Base-by-base conservation (phyloP, 2,113 vertebrate genomes). In the Podiceps cristatus region DNA sequence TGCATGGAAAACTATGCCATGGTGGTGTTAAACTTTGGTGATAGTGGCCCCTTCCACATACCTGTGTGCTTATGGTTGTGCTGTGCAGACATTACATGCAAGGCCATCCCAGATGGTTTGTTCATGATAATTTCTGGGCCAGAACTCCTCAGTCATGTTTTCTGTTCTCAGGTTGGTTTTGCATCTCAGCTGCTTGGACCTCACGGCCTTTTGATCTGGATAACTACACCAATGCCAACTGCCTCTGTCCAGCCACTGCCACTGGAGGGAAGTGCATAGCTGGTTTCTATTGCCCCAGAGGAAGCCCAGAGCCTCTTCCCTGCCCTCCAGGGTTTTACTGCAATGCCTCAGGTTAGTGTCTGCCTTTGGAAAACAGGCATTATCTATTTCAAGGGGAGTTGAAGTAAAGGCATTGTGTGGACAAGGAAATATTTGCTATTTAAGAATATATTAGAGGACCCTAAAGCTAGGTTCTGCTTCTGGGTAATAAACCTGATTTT, bases 181-280 rank as follows among this genome's bases (percentile, higher is more conserved):
- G 99, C 78, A 97, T 99, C 86, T 99, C 98, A 3, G 99, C 99
- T 64, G 99, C 99, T 2, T 99, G 99, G 99, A 99, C 98, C 13
- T 97, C 99, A 1, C 99, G 98, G 62, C 99, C 99, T 11, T 99
- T 99, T 55, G 99, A 99, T 96, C 97, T 99, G 93, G 99, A 99
- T 96, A 99, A 99, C 96, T 99, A 99, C 96, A 99, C 99, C 93
- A 99, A 92, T 17, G 97, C 98, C 64, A 99, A 99, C 97, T 99
- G 99, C 95, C 98, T 99, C 35, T 99, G 99, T 67, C 99, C 99
- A 10, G 99, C 99, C 75, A 99, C 99, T 3, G 99, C 99, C 94
- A 99, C 99, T 0, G 99, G 99, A 59, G 99, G 99, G 23, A 99
- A 98, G 95, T 99, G 99, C 93, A 97, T 98, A 8, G 97, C 97